Evolutionary conservation across 2,888 invertebrate species (phyloP).

Genomic region (Cephus runcator): DNA sequence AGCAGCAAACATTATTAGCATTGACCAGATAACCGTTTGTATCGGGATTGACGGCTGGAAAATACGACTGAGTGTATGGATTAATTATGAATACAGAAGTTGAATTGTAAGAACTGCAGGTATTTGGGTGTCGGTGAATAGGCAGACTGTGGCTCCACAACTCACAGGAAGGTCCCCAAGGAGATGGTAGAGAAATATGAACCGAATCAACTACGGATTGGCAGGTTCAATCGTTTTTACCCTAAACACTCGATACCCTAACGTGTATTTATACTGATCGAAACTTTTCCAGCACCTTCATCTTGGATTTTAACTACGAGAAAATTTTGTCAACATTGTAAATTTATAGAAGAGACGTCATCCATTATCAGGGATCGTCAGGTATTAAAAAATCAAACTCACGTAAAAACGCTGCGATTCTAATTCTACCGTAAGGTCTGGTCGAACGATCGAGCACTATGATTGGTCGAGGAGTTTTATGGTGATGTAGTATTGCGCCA

Average conservation of each 20-base stretch:
- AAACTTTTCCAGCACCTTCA: background rate
- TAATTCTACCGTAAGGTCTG: background rate
- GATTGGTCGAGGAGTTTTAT: background rate
- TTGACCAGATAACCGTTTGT: background rate
- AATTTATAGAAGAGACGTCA: background rate
- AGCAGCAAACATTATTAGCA: background rate
- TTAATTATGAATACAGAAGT: background rate
- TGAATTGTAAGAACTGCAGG: background rate
- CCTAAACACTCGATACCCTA: background rate
- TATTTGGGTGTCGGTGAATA: background rate
- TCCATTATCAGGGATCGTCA: background rate
- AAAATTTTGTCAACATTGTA: background rate
- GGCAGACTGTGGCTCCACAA: background rate
- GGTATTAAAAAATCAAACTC: background rate
- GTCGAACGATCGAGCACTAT: background rate
- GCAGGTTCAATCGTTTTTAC: background rate
- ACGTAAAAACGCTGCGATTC: background rate
- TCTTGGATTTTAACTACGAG: background rate
- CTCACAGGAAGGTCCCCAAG: background rate
- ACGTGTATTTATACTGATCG: background rate
- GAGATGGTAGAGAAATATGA: background rate
- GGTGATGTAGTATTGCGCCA: background rate
- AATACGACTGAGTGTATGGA: background rate
- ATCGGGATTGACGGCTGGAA: background rate
- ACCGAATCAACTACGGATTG: background rate